phyloP scores from a whole-genome alignment of 2,888 invertebrate species.

The Pachycephus smyrnensis region DNA sequence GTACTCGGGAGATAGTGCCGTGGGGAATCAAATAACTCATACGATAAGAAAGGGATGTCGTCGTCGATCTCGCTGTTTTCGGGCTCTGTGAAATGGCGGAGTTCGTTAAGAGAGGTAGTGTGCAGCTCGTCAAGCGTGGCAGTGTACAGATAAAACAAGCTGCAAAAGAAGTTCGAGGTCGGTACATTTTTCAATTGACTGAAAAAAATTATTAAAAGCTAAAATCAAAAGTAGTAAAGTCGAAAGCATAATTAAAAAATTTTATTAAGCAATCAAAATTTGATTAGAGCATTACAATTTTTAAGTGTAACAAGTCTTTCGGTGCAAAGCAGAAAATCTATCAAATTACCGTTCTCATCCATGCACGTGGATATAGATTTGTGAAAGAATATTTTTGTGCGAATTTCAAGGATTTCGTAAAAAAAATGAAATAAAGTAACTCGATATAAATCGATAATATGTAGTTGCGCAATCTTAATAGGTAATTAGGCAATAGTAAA shows the following conservation, averaged over 20 bases:
- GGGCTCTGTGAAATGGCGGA: slow-evolving; percentile 58
- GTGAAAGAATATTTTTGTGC: not conserved
- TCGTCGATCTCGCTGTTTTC: slow-evolving; percentile 34
- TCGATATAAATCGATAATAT: not conserved
- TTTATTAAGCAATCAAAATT: not conserved
- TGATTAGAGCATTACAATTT: not conserved
- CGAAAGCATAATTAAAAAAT: not conserved
- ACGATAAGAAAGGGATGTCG: slow-evolving; percentile 34
- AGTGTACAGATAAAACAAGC: slow-evolving; percentile 70
- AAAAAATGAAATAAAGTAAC: not conserved
- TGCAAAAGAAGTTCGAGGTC: slow-evolving; percentile 71
- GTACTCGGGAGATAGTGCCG: slow-evolving; percentile 39
- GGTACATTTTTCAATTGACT: slow-evolving; percentile 34
- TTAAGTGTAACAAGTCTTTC: not conserved
- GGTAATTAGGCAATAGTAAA: not conserved
- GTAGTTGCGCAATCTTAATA: not conserved
- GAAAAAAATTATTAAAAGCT: not conserved
- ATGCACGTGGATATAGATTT: no score
- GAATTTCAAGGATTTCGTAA: not conserved
- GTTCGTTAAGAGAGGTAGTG: slow-evolving; percentile 61
- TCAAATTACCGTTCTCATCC: not conserved
- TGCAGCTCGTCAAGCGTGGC: slow-evolving; percentile 67
- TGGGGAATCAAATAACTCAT: slow-evolving; percentile 37
- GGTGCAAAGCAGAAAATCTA: not conserved
- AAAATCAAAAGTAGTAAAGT: not conserved